These are phyloP conservation scores for Drosophila bocki DNA, from an alignment of 1,140 invertebrate species.

Conservation along the genomic window DNA sequence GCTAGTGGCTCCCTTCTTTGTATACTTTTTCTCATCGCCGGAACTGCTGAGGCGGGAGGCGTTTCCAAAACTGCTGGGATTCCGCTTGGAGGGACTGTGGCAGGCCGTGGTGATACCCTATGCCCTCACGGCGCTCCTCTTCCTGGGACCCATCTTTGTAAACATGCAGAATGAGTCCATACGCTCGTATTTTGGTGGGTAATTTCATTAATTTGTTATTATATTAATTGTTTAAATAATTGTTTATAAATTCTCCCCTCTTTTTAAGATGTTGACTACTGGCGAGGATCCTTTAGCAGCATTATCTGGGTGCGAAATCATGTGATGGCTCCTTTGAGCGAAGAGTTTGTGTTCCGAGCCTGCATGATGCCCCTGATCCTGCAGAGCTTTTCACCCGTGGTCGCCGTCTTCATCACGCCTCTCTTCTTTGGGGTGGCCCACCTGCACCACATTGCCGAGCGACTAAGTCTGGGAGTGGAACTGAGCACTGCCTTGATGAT, in stretches of 20 bases:
- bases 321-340: slow-evolving; percentile 95
- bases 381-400: slow-evolving; percentile 91
- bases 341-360: slow-evolving; percentile 97
- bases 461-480: slow-evolving; percentile 89
- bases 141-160: slow-evolving; percentile 92
- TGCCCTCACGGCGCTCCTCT: slow-evolving; percentile 93
- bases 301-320: slow-evolving; percentile 95
- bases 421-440: slow-evolving; percentile 97
- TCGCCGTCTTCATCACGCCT: slow-evolving; percentile 93
- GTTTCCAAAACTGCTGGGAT: slow-evolving; percentile 91
- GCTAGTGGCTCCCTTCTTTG: slow-evolving; percentile 91
- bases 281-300: slow-evolving; percentile 90
- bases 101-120: slow-evolving; percentile 91
- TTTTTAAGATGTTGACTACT: slow-evolving; percentile 90
- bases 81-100: slow-evolving; percentile 90
- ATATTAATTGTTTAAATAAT: too few species aligned
- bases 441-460: slow-evolving; percentile 96
- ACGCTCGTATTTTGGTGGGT: slow-evolving; percentile 87
- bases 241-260: slow-evolving; percentile 4
- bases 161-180: slow-evolving; percentile 89
- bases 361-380: slow-evolving; percentile 96
- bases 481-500: slow-evolving; percentile 89
- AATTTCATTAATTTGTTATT: too few species aligned
- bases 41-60: slow-evolving; percentile 87
- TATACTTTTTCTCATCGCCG: slow-evolving; percentile 89